These are phyloP conservation scores for Diglossa cyanea DNA, from an alignment of 2,797 vertebrate species.

Conservation along the genomic window DNA sequence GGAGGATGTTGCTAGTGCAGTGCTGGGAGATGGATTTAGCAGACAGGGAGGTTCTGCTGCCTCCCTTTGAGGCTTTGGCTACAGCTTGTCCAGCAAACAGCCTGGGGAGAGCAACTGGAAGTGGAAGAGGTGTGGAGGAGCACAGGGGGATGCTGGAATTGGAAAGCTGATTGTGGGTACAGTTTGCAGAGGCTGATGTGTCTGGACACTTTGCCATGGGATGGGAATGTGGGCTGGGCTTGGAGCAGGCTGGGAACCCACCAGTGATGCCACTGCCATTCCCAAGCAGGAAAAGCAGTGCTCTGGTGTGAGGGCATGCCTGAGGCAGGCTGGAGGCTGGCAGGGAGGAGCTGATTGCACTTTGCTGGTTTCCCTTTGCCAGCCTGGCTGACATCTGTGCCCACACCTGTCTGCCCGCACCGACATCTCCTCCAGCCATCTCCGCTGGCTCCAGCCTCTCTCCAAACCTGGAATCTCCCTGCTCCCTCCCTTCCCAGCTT, in stretches of 20 bases:
- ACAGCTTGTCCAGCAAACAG: neutral
- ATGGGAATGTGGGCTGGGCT: neutral
- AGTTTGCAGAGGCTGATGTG: neutral
- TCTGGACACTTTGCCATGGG: neutral
- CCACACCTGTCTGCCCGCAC: fast-evolving
- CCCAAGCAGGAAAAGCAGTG: neutral
- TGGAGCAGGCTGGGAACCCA: neutral
- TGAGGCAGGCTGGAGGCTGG: neutral
- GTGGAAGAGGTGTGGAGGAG: neutral
- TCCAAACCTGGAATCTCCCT: neutral
- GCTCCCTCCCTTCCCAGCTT: neutral
- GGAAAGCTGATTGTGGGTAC: too few species aligned
- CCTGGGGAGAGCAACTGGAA: neutral
- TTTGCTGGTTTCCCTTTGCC: neutral
- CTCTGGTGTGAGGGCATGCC: neutral
- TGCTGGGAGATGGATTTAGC: neutral
- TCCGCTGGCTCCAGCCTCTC: neutral
- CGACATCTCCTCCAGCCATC: neutral
- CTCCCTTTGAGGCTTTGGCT: fast-evolving
- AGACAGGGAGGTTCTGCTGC: neutral
- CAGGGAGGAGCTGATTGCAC: neutral
- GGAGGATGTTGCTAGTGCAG: neutral
- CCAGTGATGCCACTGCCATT: neutral
- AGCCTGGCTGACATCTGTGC: neutral
- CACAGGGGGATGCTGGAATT: neutral